Evolutionary conservation across 30 jellyfish, hydroid and myxozoan species (phyloP), one percentile per base, ranked within the genome.

Genomic region (Aurelia coerulea): DNA sequence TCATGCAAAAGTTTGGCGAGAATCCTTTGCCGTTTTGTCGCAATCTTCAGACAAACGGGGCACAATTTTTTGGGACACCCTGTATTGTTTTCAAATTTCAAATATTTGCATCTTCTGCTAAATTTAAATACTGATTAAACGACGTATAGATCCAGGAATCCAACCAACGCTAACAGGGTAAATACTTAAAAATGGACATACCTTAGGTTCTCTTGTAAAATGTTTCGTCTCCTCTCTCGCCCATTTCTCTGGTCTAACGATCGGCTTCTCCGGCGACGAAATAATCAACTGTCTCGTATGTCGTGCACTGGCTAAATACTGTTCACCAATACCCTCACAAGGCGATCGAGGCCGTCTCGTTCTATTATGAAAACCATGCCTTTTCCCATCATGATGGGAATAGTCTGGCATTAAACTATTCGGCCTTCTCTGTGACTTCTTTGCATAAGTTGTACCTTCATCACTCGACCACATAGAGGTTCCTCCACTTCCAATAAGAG

Each of bases 321-420:
- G 93, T 31, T 84, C 83, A 23, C 93, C 85, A 16, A 84, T 84
- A 5, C 93, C 93, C 63, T 84, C 93, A 84, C 93, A 84, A 19
- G 93, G 93, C 1, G 89, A 79, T 6, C 89, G 89, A 11, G 89
- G 39, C 53, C 89, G n/a, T 46, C 88, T 78, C 41, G 23, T 37
- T 65, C 89, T 79, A 65, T 59, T 65, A 19, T 60, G 74, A 37
- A 58, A 64, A 15, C 73, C 52, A 41, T 49, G 32, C 50, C 72
- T 79, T 79, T 50, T 79, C 59, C 80, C 89, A 35, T 37, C 84
- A 12, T 9, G 31, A 42, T 52, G 73, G 1, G 63, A 62, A 32
- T 51, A 59, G 3, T 69, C 68, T 9, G 91, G 56, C 14, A 74
- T 58, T 12, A 68, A 41, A 81, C 56, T 42, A 17, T 54, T 66